phyloP scores from a whole-genome alignment of 2,797 vertebrate genomes.

The Ficedula albicollis region DNA sequence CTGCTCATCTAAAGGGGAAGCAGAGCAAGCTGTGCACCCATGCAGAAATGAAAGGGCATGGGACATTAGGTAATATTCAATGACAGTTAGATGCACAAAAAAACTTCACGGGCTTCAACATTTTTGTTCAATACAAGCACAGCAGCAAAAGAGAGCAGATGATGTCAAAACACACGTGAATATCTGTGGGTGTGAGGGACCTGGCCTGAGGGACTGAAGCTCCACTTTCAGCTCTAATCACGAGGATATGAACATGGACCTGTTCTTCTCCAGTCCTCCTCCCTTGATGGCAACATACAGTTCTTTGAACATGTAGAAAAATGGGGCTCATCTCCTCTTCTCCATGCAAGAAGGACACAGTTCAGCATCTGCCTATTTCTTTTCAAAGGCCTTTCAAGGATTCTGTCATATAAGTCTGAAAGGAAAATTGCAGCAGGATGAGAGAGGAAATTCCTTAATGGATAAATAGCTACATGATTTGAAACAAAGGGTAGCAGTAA shows the following conservation, averaged over 20 bases:
- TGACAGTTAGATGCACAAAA: background rate
- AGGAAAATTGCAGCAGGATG: background rate
- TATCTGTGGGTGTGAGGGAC: background rate
- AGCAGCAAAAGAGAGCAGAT: background rate
- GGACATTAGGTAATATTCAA: background rate
- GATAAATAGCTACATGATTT: background rate
- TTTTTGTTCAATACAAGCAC: background rate
- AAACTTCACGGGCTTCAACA: background rate
- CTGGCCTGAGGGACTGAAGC: background rate
- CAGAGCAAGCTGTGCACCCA: background rate
- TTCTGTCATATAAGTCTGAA: background rate
- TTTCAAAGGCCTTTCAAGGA: background rate
- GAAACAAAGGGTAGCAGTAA: background rate
- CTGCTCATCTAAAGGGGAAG: background rate
- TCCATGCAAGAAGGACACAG: background rate
- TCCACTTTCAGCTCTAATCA: background rate
- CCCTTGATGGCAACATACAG: background rate
- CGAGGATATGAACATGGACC: fast-evolving
- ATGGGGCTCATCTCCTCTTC: background rate
- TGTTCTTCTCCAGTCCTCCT: background rate
- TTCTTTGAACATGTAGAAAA: background rate
- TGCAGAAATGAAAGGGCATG: background rate
- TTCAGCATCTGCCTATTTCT: background rate
- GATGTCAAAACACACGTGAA: background rate
- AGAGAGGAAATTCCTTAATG: background rate